Conservation (phyloP, 2,888 invertebrate genomes). For the Cheilosia vernalis region DNA sequence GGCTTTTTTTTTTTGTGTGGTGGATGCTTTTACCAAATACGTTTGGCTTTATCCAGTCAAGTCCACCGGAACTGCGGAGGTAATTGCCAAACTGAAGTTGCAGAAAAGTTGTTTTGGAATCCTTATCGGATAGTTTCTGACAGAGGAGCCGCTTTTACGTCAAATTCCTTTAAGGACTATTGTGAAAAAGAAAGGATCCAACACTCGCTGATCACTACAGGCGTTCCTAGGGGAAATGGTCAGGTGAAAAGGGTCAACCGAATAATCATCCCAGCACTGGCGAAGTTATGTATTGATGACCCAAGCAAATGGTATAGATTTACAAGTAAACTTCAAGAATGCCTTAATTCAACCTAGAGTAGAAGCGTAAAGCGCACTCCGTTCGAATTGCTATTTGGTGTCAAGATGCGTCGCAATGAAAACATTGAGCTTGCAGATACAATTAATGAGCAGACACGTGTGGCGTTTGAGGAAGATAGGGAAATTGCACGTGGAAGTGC, state of each 20-base stretch:
- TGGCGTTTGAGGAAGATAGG: neutral
- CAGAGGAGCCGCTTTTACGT: neutral
- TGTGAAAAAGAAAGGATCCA: neutral
- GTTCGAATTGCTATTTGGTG: neutral
- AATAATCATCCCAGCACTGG: neutral
- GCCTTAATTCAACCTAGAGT: neutral
- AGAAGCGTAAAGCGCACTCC: neutral
- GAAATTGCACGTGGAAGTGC: neutral
- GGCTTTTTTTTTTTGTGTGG: neutral
- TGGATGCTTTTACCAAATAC: constrained; percentile 37
- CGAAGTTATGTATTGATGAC: neutral
- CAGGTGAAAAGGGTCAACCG: constrained; percentile 7
- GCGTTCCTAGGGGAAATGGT: no score
- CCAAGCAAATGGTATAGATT: neutral
- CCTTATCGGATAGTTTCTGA: neutral
- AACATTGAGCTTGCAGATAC: neutral
- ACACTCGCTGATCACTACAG: no score
- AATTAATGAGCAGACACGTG: neutral
- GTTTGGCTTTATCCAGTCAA: constrained; percentile 25
- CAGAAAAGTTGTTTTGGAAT: neutral
- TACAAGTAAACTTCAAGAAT: neutral
- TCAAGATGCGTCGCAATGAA: neutral
- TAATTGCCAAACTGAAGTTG: neutral
- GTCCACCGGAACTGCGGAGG: neutral
- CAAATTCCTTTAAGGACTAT: neutral